Base-by-base conservation (phyloP, 1,140 invertebrate species). In the Tetragonula clypearis region DNA sequence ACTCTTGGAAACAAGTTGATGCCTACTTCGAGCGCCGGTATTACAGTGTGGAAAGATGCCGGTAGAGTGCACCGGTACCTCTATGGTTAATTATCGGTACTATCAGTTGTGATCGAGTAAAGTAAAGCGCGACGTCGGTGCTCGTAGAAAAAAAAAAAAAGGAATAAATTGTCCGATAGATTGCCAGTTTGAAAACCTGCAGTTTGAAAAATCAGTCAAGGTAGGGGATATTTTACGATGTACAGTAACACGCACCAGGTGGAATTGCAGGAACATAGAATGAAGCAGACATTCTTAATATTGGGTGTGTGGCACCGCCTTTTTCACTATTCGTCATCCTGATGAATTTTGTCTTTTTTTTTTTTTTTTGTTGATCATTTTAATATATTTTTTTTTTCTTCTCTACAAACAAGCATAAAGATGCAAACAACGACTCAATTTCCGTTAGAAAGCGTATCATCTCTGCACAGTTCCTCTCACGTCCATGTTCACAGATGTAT, bases 251-350 rank as follows among this genome's bases (percentile, higher is more conserved):
- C 55, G 15, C 17, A 2, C n/a, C 23, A 11, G 6, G 11, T 21
- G 41, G 76, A 56, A 30, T 4, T 49, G 79, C 17, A 23, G 49
- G 30, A 30, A 19, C 41, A 66, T 30, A 76, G 19, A 60, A 49
- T 62, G 53, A 65, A 41, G 41, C 55, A 15, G 17, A 2, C 71
- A 21, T 79, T 66, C 53, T 62, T 73, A 85, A 77, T 74, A 82
- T 74, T 82, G 87, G 84, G 58, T 79, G 79, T 82, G 85, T 91
- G 90, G 91, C 91, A 92, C 90, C 91, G 91, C 91, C 91, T 92
- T 91, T 91, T 83, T 90, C 84, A 71, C 83, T 88, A 90, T 85
- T 89, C 84, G 71, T 75, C 41, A 80, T 66, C 69, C 72, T 69
- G 74, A 78, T 74, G 86, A 62, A 75, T 86, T 53, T 66, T 53